Evolutionary conservation across 2,888 invertebrate species (phyloP), one percentile per base, ranked within the genome.

Genomic region (Gandaritis pyraliata): DNA sequence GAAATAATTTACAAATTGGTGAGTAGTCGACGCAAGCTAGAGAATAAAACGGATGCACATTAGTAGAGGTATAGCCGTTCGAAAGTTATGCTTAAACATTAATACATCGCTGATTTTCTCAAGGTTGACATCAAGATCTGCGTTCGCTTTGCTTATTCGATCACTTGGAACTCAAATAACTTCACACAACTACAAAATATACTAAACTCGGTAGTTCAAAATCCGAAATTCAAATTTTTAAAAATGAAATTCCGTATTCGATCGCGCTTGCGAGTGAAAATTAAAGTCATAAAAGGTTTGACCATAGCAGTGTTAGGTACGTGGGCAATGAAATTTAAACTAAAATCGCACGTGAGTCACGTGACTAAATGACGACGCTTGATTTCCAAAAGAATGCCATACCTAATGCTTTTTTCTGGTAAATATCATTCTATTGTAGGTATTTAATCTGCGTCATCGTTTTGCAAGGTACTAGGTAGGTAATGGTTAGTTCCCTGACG

Each of bases 1-100:
- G 84, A 85, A 90, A 90, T 90, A 90, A 89, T 86, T 88, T 86
- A 91, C 89, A 90, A 90, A 90, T 87, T 84, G 83, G 77, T 75
- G 79, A 72, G 80, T 79, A 79, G 78, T 75, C 64, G 67, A 73
- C 69, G 68, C 68, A 65, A 61, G 65, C 70, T 73, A 71, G 43
- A 49, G 39, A 52, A 52, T 59, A 46, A 47, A 64, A 57, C 63
- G 56, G 61, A 66, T 65, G 48, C 58, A 49, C 38, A 49, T 39
- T 56, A 39, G 51, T 52, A 30, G 39, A n/a, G 39, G 45, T 38
- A 54, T 1, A 30, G n/a, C n/a, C n/a, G n/a, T n/a, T n/a, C n/a
- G n/a, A n/a, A n/a, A n/a, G n/a, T n/a, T n/a, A n/a, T n/a, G n/a
- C n/a, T n/a, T n/a, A n/a, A n/a, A n/a, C n/a, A n/a, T n/a, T n/a